These are phyloP conservation scores for Cromileptes altivelis DNA, from an alignment of 2,113 vertebrate genomes.

Conservation along the genomic window DNA sequence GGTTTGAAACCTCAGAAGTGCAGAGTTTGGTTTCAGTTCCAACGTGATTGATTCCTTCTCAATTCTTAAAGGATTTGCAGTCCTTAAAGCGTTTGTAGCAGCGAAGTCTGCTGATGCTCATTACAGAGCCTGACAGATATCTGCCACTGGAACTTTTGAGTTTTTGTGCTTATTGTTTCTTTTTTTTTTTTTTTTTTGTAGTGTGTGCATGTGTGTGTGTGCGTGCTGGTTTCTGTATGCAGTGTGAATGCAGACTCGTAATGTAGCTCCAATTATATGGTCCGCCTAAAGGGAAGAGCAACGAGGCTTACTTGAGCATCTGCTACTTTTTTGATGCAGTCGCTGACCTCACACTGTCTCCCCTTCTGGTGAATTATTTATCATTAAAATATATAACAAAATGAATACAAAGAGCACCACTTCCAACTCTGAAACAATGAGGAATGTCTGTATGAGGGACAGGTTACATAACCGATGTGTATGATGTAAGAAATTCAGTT, in stretches of 20 bases:
- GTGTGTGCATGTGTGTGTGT: neutral
- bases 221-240: slow-evolving; percentile 27
- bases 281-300: slow-evolving; percentile 70
- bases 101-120: slow-evolving; percentile 50
- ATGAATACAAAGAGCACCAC: neutral
- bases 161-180: slow-evolving; percentile 23
- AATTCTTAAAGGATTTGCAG: slow-evolving; percentile 55
- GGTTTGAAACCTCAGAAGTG: slow-evolving; percentile 18
- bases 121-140: slow-evolving; percentile 36
- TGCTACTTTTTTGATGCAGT: slow-evolving; percentile 65
- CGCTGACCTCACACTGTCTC: slow-evolving; percentile 64
- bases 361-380: slow-evolving; percentile 59
- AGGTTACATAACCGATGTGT: neutral
- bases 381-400: slow-evolving; percentile 49
- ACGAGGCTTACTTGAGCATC: slow-evolving; percentile 72
- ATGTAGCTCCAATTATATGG: slow-evolving; percentile 73
- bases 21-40: slow-evolving; percentile 24
- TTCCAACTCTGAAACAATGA: neutral
- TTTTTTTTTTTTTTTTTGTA: neutral
- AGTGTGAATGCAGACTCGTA: slow-evolving; percentile 51
- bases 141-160: slow-evolving; percentile 26
- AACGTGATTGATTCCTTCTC: slow-evolving; percentile 47
- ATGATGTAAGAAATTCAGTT: neutral
- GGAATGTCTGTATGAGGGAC: neutral
- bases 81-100: slow-evolving; percentile 37